Base-by-base conservation (phyloP, 1,140 invertebrate species). In the Lepidotrigona ventralis region DNA sequence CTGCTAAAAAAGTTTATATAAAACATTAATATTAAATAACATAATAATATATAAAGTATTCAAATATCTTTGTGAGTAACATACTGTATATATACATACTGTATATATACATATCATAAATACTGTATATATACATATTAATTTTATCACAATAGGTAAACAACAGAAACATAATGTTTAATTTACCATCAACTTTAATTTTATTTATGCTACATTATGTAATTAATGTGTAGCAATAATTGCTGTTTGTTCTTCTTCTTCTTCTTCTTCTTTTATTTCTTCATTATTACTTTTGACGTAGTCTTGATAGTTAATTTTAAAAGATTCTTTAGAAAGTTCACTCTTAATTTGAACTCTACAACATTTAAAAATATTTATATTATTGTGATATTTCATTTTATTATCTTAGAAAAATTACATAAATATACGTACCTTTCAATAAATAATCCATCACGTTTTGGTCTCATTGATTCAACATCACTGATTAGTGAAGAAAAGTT, bases 401-500 rank as follows among this genome's bases (percentile, higher is more conserved):
- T 11, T 56, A 71, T 29, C 23, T 46, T 19, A 46, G n/a, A 39
- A 29, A n/a, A 26, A 39, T 51, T 53, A 56, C 51, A 19, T 82
- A 74, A 60, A 79, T 72, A 1, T 51, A 63, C 23, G 78, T 95
- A 96, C 95, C 96, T 96, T 26, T 95, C 95, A 74, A 98, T 96
- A 89, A 97, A 97, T 39, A 93, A 88, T 15, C 95, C 96, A 76
- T 95, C 93, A 68, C 95, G 93, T 89, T 96, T 96, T 17, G 96
- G 96, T 84, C 95, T 95, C 68, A 93, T 93, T 4, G 85, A 86
- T 86, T 96, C 92, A 71, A 97, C 88, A 92, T 97, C 96, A 83
- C 95, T 93, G 29, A 98, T 79, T 72, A 97, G 81, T 0, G 93
- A 91, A 66, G 90, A 90, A 86, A 98, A 95, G 91, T 98, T 98